phyloP scores from a whole-genome alignment of 2,888 invertebrate species.

The Xanthia icteritia region DNA sequence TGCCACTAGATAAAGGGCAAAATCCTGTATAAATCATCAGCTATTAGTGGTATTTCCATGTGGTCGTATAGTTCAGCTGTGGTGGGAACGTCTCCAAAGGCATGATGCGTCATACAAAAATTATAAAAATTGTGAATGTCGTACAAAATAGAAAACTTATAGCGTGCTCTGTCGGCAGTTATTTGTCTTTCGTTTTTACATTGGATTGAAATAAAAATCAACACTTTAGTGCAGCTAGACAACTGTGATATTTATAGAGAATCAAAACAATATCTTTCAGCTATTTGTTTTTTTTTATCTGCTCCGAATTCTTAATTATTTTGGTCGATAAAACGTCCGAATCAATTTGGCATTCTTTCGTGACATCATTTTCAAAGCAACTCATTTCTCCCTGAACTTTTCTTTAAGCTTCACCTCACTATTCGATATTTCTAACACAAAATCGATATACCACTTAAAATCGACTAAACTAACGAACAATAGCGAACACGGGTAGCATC shows the following conservation, averaged over 20 bases:
- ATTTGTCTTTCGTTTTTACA: slow-evolving; percentile 35
- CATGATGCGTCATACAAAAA: slow-evolving; percentile 65
- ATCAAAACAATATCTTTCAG: slow-evolving; percentile 19
- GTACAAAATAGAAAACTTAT: slow-evolving; percentile 55
- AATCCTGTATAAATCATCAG: slow-evolving; percentile 63
- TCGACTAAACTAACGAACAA: slow-evolving; percentile 62
- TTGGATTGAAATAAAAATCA: slow-evolving; percentile 47
- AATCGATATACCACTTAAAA: slow-evolving; percentile 58
- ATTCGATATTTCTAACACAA: slow-evolving; percentile 1
- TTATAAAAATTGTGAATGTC: slow-evolving; percentile 59
- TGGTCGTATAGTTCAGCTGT: slow-evolving; percentile 56
- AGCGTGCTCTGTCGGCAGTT: slow-evolving; percentile 25
- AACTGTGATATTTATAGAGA: slow-evolving; percentile 41
- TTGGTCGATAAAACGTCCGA: slow-evolving; percentile 24
- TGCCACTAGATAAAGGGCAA: slow-evolving; percentile 59
- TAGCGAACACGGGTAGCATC: slow-evolving; percentile 66
- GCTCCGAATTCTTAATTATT: slow-evolving; percentile 1
- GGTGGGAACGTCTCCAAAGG: slow-evolving; percentile 63
- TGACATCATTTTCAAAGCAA: slow-evolving; percentile 19
- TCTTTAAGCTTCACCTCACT: background rate
- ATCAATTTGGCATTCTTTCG: slow-evolving; percentile 33
- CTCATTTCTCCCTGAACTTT: slow-evolving; percentile 12
- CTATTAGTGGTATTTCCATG: slow-evolving; percentile 72
- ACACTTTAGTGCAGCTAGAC: slow-evolving; percentile 46
- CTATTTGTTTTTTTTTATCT: slow-evolving; percentile 15